A percentile compares a stretch with the other conserved stretches of the same genome.
These are phyloP conservation scores for Eristalis intricaria DNA, from an alignment of 2,888 invertebrate species.

Conservation along the genomic window DNA sequence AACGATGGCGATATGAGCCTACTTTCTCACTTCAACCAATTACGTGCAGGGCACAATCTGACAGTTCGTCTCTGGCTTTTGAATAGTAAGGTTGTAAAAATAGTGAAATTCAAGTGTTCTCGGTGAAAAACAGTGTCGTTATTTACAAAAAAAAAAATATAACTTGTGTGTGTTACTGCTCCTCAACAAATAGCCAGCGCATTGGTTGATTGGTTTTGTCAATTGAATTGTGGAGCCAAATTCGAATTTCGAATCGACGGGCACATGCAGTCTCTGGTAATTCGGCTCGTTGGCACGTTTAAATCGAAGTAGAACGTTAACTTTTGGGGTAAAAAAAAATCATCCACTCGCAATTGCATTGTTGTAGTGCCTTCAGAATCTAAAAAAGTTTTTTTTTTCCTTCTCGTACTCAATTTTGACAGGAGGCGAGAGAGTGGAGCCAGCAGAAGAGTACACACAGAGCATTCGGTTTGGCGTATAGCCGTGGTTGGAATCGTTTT, in stretches of 20 bases:
- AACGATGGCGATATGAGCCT: slow-evolving; percentile 33
- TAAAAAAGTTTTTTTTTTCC: slow-evolving; percentile 63
- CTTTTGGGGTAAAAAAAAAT: slow-evolving; percentile 66
- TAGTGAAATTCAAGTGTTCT: slow-evolving; percentile 67
- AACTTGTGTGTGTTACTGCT: slow-evolving; percentile 61
- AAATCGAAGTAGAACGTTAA: slow-evolving; percentile 69
- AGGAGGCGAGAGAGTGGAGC: slow-evolving; percentile 65
- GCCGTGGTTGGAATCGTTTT: slow-evolving; percentile 62
- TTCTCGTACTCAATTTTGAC: slow-evolving; percentile 70
- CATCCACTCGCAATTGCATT: slow-evolving; percentile 69
- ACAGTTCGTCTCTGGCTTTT: slow-evolving; percentile 79
- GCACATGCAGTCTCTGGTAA: slow-evolving; percentile 43
- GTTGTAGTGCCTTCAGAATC: slow-evolving; percentile 70
- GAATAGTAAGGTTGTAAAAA: slow-evolving; percentile 77
- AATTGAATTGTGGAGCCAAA: slow-evolving; percentile 69
- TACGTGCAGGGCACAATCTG: slow-evolving; percentile 65
- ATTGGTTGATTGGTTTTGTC: slow-evolving; percentile 64
- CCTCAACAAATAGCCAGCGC: slow-evolving; percentile 64
- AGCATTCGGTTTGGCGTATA: slow-evolving; percentile 48
- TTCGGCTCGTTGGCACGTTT: slow-evolving; percentile 68
- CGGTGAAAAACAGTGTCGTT: slow-evolving; percentile 71
- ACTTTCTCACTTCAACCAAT: slow-evolving; percentile 70
- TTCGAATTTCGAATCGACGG: slow-evolving; percentile 38
- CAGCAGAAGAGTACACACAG: slow-evolving; percentile 48
- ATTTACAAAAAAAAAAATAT: slow-evolving; percentile 66